Evolutionary conservation across 2,113 vertebrate species (phyloP).

Genomic region (Pterophyllum scalare): DNA sequence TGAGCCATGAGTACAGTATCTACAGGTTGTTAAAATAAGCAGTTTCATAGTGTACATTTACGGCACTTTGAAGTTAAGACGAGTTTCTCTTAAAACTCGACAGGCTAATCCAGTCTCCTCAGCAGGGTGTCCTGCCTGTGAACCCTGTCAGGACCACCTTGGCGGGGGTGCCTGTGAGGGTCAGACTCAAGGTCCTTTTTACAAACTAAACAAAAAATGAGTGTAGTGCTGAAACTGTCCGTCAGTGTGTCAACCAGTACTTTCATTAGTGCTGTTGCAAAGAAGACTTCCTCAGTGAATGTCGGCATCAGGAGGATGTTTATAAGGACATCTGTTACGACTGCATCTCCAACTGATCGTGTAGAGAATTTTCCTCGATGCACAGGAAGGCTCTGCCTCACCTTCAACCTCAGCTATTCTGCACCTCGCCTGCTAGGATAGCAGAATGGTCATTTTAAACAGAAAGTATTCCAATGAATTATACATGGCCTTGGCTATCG

Average conservation of each 20-base stretch:
- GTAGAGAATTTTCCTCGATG: constrained; percentile 29
- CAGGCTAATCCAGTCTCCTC: constrained; percentile 8
- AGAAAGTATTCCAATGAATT: constrained; percentile 40
- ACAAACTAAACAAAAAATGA: constrained; percentile 42
- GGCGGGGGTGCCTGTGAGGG: constrained; percentile 33
- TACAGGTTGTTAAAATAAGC: constrained; percentile 29
- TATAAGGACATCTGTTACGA: constrained; percentile 32
- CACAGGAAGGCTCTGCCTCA: constrained; percentile 41
- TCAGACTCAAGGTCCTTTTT: constrained; percentile 38
- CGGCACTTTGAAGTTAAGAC: constrained; percentile 60
- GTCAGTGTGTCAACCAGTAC: constrained; percentile 12
- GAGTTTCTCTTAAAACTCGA: constrained; percentile 29
- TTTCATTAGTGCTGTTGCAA: neutral
- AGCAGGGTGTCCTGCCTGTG: constrained; percentile 33
- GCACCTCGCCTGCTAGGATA: constrained; percentile 30
- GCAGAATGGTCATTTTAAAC: constrained; percentile 32
- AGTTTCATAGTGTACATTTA: neutral
- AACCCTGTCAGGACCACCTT: constrained; percentile 59
- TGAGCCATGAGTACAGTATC: constrained; percentile 8
- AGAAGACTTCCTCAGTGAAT: neutral
- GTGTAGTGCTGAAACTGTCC: constrained; percentile 35
- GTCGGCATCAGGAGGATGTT: constrained; percentile 2
- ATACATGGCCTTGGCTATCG: constrained; percentile 46
- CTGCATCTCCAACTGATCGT: constrained; percentile 31
- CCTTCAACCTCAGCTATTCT: constrained; percentile 32